phyloP scores from a whole-genome alignment of 2,113 vertebrate genomes.

The Indicator indicator region DNA sequence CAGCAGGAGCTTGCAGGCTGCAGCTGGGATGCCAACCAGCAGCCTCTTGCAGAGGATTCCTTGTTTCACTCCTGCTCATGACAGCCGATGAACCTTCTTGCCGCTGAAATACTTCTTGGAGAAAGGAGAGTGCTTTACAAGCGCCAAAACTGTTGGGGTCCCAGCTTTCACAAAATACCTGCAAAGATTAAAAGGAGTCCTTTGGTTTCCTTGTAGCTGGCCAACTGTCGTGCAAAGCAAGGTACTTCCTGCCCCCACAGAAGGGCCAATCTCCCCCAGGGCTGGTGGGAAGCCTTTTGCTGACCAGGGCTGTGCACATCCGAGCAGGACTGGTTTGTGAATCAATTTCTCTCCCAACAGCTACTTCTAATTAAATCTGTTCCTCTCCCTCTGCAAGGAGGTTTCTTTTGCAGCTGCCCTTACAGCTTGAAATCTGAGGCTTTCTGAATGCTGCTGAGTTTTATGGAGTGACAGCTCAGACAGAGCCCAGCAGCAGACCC shows the following conservation, averaged over 20 bases:
- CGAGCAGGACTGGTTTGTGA: background rate
- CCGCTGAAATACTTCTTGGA: constrained; percentile 80
- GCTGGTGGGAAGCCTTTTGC: background rate
- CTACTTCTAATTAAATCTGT: constrained; percentile 11
- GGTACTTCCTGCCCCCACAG: background rate
- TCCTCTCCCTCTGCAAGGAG: background rate
- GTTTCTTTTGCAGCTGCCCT: background rate
- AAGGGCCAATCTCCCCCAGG: background rate
- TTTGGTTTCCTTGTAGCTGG: background rate
- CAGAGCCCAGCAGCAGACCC: background rate
- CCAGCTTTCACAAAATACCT: constrained; percentile 89
- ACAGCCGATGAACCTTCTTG: constrained; percentile 77
- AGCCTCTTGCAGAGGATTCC: background rate
- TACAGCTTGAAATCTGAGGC: background rate
- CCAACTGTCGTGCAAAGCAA: background rate
- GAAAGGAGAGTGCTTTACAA: constrained; percentile 83
- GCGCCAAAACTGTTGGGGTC: constrained; percentile 84
- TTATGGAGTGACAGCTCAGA: background rate
- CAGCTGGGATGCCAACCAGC: background rate
- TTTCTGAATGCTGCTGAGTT: background rate
- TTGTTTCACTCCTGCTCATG: background rate
- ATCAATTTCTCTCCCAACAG: background rate
- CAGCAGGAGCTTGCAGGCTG: background rate
- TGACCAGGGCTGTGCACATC: background rate
- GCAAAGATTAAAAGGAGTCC: constrained; percentile 37